These are phyloP conservation scores for Peribatodes rhomboidaria DNA, from an alignment of 2,888 invertebrate genomes.

Conservation along the genomic window DNA sequence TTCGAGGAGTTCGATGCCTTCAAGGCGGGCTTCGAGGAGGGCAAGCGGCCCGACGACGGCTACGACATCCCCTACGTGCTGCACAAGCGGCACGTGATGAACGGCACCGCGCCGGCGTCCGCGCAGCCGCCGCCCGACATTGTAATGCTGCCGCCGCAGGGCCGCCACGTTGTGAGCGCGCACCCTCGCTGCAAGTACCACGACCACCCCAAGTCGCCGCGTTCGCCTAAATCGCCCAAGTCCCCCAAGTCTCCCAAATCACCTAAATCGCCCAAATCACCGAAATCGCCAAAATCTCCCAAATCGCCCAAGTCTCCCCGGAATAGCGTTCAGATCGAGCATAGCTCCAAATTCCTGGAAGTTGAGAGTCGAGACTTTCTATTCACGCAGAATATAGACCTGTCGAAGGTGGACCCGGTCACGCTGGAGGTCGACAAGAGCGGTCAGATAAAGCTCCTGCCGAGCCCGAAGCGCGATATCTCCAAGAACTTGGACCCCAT, in stretches of 20 bases:
- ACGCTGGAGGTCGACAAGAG: slow-evolving; percentile 90
- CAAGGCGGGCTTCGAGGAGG: slow-evolving; percentile 83
- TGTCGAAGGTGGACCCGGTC: slow-evolving; percentile 91
- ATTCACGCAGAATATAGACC: slow-evolving; percentile 91
- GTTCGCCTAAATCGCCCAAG: slow-evolving; percentile 80
- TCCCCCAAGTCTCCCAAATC: slow-evolving; percentile 89
- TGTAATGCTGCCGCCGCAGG: slow-evolving; percentile 79
- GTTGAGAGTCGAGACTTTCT: slow-evolving; percentile 88
- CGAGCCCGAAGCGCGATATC: slow-evolving; percentile 91
- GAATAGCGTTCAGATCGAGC: slow-evolving; percentile 70
- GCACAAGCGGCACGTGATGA: slow-evolving; percentile 94
- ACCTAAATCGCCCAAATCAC: slow-evolving; percentile 88
- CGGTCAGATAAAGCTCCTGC: slow-evolving; percentile 87
- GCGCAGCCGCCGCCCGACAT: slow-evolving; percentile 75
- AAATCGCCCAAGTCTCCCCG: slow-evolving; percentile 86
- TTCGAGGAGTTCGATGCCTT: slow-evolving; percentile 89
- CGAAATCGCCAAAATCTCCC: slow-evolving; percentile 86
- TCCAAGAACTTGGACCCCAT: slow-evolving; percentile 90
- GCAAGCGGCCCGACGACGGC: slow-evolving; percentile 84
- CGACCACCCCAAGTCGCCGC: slow-evolving; percentile 82
- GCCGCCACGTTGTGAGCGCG: slow-evolving; percentile 78
- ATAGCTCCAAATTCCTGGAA: slow-evolving; percentile 78
- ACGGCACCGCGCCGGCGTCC: slow-evolving; percentile 90
- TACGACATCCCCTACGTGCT: slow-evolving; percentile 94
- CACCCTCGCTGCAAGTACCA: slow-evolving; percentile 82